Evolutionary conservation across 2,797 vertebrate species (phyloP).

Genomic region (Chaenodraco wilsoni): DNA sequence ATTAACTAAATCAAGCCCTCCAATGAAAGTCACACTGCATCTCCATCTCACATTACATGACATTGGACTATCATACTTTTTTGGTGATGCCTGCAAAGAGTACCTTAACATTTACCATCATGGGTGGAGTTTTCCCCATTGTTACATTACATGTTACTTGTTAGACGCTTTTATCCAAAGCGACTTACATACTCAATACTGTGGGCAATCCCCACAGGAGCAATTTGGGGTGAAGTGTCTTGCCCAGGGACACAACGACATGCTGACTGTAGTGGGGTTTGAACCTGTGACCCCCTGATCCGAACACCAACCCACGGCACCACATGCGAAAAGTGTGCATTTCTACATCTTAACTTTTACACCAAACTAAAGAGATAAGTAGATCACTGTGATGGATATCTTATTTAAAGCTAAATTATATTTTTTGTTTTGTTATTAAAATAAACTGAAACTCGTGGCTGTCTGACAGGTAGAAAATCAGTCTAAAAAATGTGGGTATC

Average conservation of each 20-base stretch:
- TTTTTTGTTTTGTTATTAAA: conserved; percentile 8
- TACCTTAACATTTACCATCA: neutral
- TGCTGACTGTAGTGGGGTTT: too few relatives aligned
- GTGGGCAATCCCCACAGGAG: too few relatives aligned
- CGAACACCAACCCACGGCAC: too few relatives aligned
- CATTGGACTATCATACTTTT: neutral
- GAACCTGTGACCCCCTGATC: too few relatives aligned
- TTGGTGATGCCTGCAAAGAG: neutral
- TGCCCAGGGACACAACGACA: too few relatives aligned
- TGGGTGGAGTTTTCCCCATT: neutral
- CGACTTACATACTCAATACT: too few relatives aligned
- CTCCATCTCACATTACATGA: neutral
- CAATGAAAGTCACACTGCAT: neutral
- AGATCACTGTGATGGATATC: conserved; percentile 16
- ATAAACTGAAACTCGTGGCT: conserved; percentile 36
- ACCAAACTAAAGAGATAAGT: neutral
- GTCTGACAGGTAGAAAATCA: conserved; percentile 26
- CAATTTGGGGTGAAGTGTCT: too few relatives aligned
- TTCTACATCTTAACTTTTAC: neutral
- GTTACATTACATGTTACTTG: too few relatives aligned
- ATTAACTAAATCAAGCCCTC: neutral
- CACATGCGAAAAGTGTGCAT: neutral
- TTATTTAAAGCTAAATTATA: neutral
- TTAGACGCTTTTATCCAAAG: too few relatives aligned
- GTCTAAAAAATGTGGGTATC: conserved; percentile 22